These are phyloP conservation scores for Dione juno DNA, from an alignment of 2,888 invertebrate genomes.

Conservation along the genomic window DNA sequence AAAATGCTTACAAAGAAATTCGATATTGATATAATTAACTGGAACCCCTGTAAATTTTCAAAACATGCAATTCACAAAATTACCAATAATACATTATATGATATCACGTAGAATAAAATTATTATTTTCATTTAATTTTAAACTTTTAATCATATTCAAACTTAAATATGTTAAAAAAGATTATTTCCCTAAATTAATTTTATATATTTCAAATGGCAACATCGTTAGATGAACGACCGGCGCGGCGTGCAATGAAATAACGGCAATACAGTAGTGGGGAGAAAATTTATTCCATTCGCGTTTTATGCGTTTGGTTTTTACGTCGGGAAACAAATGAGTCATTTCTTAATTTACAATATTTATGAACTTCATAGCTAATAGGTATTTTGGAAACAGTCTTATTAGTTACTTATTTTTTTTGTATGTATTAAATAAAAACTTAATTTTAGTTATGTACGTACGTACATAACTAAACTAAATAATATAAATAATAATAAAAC, in stretches of 20 bases:
- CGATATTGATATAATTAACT: no score
- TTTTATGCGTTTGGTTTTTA: constrained; percentile 37
- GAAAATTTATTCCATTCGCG: constrained; percentile 29
- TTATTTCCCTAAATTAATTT: neutral
- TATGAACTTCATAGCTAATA: neutral
- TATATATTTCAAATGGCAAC: constrained; percentile 29
- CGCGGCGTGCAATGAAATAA: constrained; percentile 36
- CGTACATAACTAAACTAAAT: no score
- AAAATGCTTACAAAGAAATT: no score
- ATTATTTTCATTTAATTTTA: neutral
- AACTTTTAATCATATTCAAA: neutral
- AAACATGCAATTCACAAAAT: no score
- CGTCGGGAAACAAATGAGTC: constrained; percentile 30
- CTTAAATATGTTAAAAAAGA: neutral
- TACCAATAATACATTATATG: no score
- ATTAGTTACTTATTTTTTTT: neutral
- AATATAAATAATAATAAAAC: no score
- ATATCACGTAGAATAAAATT: neutral
- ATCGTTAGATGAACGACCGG: constrained; percentile 37
- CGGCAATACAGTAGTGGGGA: constrained; percentile 27
- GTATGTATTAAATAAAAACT: no score
- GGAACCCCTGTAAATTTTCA: no score
- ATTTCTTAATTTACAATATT: constrained; percentile 2
- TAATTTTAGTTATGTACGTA: no score
- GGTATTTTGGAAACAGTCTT: neutral